Conservation (phyloP, 2,797 vertebrate species). For the Adrianichthys oophorus region DNA sequence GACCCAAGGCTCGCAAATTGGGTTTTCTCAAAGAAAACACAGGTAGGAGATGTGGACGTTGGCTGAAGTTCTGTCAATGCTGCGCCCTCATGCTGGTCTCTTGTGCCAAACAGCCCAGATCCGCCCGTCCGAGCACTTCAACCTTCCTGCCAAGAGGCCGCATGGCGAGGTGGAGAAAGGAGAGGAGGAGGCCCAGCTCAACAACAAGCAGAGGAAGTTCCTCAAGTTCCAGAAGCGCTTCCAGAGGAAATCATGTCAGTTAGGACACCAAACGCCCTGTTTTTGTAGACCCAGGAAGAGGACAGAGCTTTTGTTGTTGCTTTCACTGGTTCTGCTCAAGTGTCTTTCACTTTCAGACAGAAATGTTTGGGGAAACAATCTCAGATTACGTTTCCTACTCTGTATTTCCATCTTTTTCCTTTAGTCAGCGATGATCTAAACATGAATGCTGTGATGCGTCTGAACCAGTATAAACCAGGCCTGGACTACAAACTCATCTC, state of each 20-base stretch:
- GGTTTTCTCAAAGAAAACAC: constrained; percentile 38
- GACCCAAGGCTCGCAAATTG: constrained; percentile 84
- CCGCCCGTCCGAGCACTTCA: constrained; percentile 79
- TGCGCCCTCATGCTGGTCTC: constrained; percentile 2
- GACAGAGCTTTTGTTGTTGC: neutral
- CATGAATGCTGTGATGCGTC: constrained; percentile 94
- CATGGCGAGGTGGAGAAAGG: constrained; percentile 83
- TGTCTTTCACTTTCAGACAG: neutral
- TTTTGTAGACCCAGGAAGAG: neutral
- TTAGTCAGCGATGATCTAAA: constrained; percentile 83
- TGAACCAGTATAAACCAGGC: constrained; percentile 94
- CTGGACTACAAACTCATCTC: constrained; percentile 90
- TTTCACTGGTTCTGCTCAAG: neutral
- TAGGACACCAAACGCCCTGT: neutral
- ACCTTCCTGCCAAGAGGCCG: constrained; percentile 82
- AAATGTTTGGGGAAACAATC: neutral
- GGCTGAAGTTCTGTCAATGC: neutral
- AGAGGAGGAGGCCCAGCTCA: constrained; percentile 83
- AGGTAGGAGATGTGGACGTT: constrained; percentile 60
- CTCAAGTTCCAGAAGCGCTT: constrained; percentile 82
- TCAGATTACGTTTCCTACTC: neutral
- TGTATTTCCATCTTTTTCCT: neutral
- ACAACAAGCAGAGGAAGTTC: constrained; percentile 90
- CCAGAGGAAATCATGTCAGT: constrained; percentile 73
- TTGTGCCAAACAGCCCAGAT: constrained; percentile 79